Base-by-base conservation (phyloP, 2,113 vertebrate genomes). In the Rhabdomys dilectus region DNA sequence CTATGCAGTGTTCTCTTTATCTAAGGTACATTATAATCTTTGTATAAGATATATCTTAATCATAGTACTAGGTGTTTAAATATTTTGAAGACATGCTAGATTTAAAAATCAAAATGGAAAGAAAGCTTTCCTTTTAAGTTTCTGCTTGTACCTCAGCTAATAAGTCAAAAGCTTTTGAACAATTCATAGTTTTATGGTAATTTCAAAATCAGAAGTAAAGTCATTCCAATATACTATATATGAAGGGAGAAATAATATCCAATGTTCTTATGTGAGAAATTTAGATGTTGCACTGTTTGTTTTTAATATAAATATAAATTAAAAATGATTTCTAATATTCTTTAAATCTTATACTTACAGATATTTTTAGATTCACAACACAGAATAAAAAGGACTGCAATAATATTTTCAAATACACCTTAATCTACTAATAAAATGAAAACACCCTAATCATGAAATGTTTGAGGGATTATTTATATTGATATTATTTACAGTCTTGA, bases 141-240 rank as follows among this genome's bases (percentile, higher is more conserved):
- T 39, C 64, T 73, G 58, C 58, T 56, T 21, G 51, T n/a, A 82
- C 19, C 91, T 93, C 45, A 87, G 24, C 66, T 77, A 62, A 39
- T 82, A 76, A 16, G 80, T 86, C 42, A 96, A 90, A 88, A 58
- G 70, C 77, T 91, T 80, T 22, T 82, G 4, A 95, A 45, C 1
- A 94, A 89, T 29, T 86, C 64, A 73, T 2, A 62, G 3, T 36
- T 70, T 73, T 76, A 84, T 1, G 90, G 29, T 66, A 45, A 68
- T 88, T 88, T 84, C 31, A 88, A 96, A 85, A 62, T 80, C 10
- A 91, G n/a, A 93, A 72, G 36, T 80, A 92, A 94, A 91, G 42
- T 78, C 13, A 85, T 89, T 70, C 2, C 45, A 89, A 77, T 93
- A 86, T 36, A 87, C 0, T 78, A 77, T 10, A 84, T 34, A 26